Conservation (phyloP, 2,888 invertebrate genomes). For the Calephelis perditalis region DNA sequence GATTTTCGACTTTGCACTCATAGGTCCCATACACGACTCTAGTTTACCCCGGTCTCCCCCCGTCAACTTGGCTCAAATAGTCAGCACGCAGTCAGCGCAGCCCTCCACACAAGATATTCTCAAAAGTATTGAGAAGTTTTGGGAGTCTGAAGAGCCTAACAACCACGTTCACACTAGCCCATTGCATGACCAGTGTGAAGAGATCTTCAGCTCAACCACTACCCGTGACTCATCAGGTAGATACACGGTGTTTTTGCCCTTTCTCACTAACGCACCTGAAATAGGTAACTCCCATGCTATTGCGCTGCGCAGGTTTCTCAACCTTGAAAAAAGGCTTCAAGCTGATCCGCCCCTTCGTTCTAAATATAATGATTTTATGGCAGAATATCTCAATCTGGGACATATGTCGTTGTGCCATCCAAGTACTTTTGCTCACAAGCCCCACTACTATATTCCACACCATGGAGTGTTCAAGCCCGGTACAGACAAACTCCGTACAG, state of each 20-base stretch:
- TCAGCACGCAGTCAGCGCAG: too few species aligned
- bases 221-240: not conserved
- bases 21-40: too few species aligned
- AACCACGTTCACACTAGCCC: not conserved
- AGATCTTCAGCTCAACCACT: not conserved
- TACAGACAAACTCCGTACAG: conserved; percentile 17
- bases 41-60: too few species aligned
- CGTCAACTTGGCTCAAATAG: not conserved
- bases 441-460: conserved; percentile 17
- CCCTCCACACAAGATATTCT: too few species aligned
- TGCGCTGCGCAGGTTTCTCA: conserved; percentile 18
- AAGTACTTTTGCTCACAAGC: conserved; percentile 10
- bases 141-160: conserved; percentile 3
- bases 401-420: conserved; percentile 19
- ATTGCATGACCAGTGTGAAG: not conserved
- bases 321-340: conserved; percentile 16
- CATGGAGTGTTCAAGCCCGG: conserved; percentile 14
- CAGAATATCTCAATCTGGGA: conserved; percentile 9
- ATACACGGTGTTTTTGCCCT: not conserved
- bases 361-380: conserved; percentile 20
- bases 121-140: not conserved
- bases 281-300: conserved; percentile 13
- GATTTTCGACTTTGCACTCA: too few species aligned
- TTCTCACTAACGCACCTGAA: not conserved
- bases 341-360: conserved; percentile 10